Conservation (phyloP, 2,888 invertebrate genomes). For the Periphyllus acericola region DNA sequence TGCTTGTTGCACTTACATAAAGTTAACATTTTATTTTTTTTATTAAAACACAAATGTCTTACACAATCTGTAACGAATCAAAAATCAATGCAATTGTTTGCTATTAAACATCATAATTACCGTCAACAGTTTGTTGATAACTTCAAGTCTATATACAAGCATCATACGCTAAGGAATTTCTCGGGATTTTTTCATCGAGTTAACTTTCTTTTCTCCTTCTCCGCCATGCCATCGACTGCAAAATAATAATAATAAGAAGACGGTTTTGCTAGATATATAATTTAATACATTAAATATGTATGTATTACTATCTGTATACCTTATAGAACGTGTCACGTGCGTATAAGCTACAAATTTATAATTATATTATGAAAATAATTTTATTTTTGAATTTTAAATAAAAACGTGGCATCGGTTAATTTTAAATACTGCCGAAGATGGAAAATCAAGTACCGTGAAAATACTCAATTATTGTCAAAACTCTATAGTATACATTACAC, state of each 20-base stretch:
- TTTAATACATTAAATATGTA: too few species aligned
- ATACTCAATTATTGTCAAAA: neutral
- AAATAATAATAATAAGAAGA: neutral
- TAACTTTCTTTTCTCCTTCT: neutral
- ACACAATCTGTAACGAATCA: too few species aligned
- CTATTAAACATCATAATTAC: too few species aligned
- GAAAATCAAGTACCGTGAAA: neutral
- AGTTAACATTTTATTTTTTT: too few species aligned
- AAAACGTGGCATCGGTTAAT: neutral
- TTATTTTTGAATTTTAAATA: neutral
- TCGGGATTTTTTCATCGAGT: neutral
- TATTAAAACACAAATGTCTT: too few species aligned
- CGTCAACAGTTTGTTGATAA: neutral
- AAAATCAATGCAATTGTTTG: neutral
- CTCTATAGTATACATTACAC: too few species aligned
- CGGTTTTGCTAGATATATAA: too few species aligned
- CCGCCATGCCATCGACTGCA: neutral
- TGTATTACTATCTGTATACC: too few species aligned
- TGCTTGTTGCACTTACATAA: too few species aligned
- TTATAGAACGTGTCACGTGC: neutral
- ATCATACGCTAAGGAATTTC: neutral
- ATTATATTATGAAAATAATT: neutral
- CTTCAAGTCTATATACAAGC: neutral
- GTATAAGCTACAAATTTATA: too few species aligned
- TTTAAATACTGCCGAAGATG: neutral